A percentile compares a stretch with the other conserved stretches of the same genome.
Evolutionary conservation across 2,797 vertebrate genomes (phyloP).

Genomic region (Hypotaenidia philippensis): DNA sequence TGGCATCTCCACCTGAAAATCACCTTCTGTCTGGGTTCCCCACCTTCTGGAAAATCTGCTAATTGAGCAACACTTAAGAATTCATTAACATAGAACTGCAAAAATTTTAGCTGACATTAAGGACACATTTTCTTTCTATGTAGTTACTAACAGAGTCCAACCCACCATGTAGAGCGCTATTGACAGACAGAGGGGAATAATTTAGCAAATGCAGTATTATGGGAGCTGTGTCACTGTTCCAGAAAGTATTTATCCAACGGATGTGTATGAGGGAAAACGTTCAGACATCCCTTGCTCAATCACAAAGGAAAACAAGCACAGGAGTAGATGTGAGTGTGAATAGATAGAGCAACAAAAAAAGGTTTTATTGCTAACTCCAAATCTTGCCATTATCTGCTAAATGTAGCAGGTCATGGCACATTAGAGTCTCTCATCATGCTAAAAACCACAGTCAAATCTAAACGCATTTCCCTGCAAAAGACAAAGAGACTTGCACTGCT

Average conservation of each 20-base stretch:
- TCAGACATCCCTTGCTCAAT: neutral
- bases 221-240: neutral
- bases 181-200: rapidly evolving
- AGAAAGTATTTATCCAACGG: neutral
- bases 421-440: neutral
- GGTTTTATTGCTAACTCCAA: neutral
- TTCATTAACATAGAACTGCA: neutral
- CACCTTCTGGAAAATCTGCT: neutral
- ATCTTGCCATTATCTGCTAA: neutral
- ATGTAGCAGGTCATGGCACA: neutral
- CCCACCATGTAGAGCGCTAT: rapidly evolving
- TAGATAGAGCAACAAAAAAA: neutral
- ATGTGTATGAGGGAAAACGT: rapidly evolving
- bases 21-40: neutral
- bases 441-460: neutral
- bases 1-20: neutral
- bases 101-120: neutral
- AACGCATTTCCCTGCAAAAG: neutral
- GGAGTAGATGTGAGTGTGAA: neutral
- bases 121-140: neutral
- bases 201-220: neutral
- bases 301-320: neutral
- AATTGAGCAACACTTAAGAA: neutral
- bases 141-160: neutral
- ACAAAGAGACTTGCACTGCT: neutral